A percentile compares a stretch with the other conserved stretches of the same genome.
phyloP scores from a whole-genome alignment of 2,888 invertebrate genomes.

The Leucophora obtusa region DNA sequence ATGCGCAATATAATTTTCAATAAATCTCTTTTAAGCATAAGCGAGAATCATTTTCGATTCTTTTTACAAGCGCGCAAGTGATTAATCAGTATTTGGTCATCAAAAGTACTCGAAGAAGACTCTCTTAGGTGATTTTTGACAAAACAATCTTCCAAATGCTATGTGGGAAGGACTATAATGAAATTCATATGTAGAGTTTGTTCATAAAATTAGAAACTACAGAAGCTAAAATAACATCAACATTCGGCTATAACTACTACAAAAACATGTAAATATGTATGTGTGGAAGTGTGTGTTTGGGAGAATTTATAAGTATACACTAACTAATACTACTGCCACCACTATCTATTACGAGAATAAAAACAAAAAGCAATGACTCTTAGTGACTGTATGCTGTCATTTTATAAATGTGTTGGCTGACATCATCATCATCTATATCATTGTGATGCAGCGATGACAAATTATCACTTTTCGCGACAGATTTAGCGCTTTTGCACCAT shows the following conservation, averaged over 20 bases:
- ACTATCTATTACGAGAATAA: background rate
- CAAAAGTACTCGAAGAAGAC: too few species aligned
- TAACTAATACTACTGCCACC: background rate
- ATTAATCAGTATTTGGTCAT: too few species aligned
- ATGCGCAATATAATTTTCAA: too few species aligned
- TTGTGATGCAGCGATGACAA: too few species aligned
- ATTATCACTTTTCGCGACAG: too few species aligned
- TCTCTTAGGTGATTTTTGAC: too few species aligned
- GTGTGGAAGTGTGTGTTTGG: background rate
- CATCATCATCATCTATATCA: background rate
- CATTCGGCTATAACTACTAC: background rate
- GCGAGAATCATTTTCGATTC: too few species aligned
- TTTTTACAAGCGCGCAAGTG: too few species aligned
- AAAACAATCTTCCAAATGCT: too few species aligned
- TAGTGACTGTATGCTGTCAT: background rate
- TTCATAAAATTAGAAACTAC: background rate
- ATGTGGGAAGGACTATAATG: too few species aligned
- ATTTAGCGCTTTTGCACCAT: too few species aligned
- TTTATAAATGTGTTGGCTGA: background rate
- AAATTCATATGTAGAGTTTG: background rate
- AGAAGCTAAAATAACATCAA: background rate
- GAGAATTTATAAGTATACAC: background rate
- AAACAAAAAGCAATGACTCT: background rate
- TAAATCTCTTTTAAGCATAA: too few species aligned
- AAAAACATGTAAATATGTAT: background rate